Conservation (phyloP, 2,797 vertebrate species). For the Leptatherina wallacei region DNA sequence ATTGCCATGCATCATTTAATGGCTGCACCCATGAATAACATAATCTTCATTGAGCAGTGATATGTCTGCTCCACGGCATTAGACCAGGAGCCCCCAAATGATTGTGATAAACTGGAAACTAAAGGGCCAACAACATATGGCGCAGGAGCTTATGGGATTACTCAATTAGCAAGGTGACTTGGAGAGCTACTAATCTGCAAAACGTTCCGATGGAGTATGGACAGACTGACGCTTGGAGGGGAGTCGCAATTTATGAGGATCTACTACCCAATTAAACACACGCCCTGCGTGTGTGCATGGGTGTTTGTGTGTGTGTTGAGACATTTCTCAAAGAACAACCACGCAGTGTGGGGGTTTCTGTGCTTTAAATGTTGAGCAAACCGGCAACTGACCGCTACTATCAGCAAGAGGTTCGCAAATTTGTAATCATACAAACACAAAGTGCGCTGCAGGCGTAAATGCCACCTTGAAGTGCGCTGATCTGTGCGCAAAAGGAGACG, state of each 20-base stretch:
- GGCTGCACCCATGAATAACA: conserved; percentile 41
- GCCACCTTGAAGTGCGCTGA: conserved; percentile 16
- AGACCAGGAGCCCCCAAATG: conserved; percentile 44
- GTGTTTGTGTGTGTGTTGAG: conserved; percentile 4
- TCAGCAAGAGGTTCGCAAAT: conserved; percentile 33
- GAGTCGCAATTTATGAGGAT: conserved; percentile 19
- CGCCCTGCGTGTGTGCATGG: conserved; percentile 28
- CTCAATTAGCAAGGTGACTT: conserved; percentile 84
- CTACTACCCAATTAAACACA: conserved; percentile 54
- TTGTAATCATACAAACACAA: conserved; percentile 41
- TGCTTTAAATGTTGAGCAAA: background rate
- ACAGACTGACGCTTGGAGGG: conserved; percentile 34
- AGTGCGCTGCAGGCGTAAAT: conserved; percentile 36
- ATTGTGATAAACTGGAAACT: conserved; percentile 66
- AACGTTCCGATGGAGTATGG: conserved; percentile 62
- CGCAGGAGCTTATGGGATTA: conserved; percentile 87
- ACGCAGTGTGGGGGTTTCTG: background rate
- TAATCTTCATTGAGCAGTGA: conserved; percentile 32
- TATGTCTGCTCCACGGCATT: conserved; percentile 43
- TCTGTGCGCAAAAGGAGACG: conserved; percentile 35
- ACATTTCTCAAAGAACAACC: conserved; percentile 12
- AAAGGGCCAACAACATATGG: conserved; percentile 87
- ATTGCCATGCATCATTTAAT: conserved; percentile 11
- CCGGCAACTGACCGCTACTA: background rate
- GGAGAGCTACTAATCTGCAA: conserved; percentile 76